These are phyloP conservation scores for Pseudocheirus occidentalis DNA, from an alignment of 2,797 vertebrate genomes.

Conservation along the genomic window DNA sequence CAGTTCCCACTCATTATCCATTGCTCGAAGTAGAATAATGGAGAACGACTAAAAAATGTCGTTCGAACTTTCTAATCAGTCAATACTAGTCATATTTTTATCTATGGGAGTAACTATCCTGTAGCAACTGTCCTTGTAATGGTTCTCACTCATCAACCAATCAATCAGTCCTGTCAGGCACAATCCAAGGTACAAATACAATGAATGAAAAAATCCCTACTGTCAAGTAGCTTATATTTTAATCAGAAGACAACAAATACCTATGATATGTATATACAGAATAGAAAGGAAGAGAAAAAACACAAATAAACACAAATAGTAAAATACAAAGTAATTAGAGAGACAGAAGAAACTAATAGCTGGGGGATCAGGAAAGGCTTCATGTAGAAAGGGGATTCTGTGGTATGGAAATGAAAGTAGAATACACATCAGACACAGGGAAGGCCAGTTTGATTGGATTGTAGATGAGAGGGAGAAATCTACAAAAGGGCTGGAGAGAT, in stretches of 20 bases:
- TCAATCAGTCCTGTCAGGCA: background rate
- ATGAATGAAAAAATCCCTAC: background rate
- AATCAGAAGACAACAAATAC: background rate
- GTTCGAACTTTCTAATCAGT: background rate
- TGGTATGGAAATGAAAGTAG: background rate
- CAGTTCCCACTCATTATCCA: background rate
- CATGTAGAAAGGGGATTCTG: background rate
- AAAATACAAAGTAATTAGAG: too few relatives aligned
- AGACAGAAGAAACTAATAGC: background rate
- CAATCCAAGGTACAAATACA: background rate
- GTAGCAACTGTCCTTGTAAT: background rate
- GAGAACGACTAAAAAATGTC: background rate
- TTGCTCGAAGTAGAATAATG: background rate
- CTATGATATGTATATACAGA: background rate
- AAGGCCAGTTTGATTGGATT: background rate
- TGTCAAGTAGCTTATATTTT: background rate
- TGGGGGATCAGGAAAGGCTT: background rate
- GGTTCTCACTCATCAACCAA: background rate
- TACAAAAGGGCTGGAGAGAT: background rate
- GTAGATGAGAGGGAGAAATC: background rate
- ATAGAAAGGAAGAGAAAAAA: background rate
- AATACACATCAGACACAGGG: background rate
- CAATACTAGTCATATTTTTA: background rate
- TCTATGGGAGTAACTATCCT: background rate
- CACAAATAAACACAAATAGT: background rate